Evolutionary conservation across 2,113 vertebrate species (phyloP).

Genomic region (Nannospalax galili): DNA sequence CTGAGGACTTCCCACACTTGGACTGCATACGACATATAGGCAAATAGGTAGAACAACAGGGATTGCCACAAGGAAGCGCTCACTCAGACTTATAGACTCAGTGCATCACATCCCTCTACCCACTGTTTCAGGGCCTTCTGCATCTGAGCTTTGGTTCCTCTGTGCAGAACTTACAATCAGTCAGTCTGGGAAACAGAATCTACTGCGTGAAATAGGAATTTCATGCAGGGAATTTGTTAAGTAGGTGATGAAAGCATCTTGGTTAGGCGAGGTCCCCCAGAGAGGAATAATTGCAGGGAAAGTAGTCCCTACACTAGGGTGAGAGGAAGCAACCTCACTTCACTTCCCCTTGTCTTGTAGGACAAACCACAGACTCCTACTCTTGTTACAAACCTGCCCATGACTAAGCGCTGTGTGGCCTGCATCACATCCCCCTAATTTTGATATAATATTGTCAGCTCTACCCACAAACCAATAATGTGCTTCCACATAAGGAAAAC

Average conservation of each 20-base stretch:
- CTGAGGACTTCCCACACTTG: neutral
- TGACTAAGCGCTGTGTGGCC: neutral
- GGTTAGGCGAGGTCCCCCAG: too few species aligned
- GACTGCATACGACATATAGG: neutral
- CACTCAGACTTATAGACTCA: neutral
- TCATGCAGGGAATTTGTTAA: neutral
- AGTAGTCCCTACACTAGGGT: neutral
- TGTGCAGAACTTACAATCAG: neutral
- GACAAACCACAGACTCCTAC: neutral
- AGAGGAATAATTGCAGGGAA: neutral
- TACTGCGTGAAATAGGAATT: neutral
- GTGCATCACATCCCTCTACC: fast-evolving
- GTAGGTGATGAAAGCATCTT: fast-evolving
- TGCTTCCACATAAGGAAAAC: neutral
- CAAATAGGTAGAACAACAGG: fast-evolving
- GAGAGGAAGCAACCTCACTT: too few species aligned
- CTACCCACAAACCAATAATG: neutral
- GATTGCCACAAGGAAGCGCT: fast-evolving
- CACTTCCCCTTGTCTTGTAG: fast-evolving
- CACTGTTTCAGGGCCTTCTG: fast-evolving
- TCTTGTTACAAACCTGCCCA: neutral
- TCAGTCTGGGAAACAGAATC: neutral
- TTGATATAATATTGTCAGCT: fast-evolving
- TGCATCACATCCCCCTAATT: fast-evolving
- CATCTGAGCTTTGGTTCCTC: fast-evolving